Evolutionary conservation across 2,888 invertebrate species (phyloP).

Genomic region (Pseudococcus jackbeardsleyi): DNA sequence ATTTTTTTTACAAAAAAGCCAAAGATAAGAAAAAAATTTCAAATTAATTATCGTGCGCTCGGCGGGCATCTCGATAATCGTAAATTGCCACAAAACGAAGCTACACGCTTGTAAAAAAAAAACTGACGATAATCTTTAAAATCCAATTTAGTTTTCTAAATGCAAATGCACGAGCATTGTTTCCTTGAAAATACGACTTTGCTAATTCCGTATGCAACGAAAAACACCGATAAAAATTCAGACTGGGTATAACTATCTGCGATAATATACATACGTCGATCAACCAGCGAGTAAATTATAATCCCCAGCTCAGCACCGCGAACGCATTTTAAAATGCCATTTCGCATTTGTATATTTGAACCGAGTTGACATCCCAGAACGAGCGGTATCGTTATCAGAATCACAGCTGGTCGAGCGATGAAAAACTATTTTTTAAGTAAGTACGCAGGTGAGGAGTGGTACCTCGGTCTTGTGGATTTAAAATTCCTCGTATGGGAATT

Average conservation of each 20-base stretch:
- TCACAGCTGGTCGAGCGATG: conserved; percentile 38
- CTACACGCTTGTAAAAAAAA: not conserved
- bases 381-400: conserved; percentile 41
- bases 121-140: not conserved
- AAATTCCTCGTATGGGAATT: not conserved
- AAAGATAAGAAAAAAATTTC: no score
- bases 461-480: not conserved
- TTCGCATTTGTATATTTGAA: not conserved
- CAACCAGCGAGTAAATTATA: not conserved
- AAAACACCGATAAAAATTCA: not conserved
- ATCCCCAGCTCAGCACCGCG: not conserved
- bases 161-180: not conserved
- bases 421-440: not conserved
- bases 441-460: not conserved
- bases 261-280: not conserved
- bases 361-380: not conserved
- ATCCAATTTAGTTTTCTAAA: not conserved
- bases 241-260: not conserved
- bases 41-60: no score
- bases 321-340: not conserved
- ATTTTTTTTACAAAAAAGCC: no score
- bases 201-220: not conserved
- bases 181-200: not conserved
- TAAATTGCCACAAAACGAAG: not conserved
- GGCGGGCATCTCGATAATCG: not conserved